phyloP scores from a whole-genome alignment of 1,140 invertebrate species.

The Drosophila baimaii region DNA sequence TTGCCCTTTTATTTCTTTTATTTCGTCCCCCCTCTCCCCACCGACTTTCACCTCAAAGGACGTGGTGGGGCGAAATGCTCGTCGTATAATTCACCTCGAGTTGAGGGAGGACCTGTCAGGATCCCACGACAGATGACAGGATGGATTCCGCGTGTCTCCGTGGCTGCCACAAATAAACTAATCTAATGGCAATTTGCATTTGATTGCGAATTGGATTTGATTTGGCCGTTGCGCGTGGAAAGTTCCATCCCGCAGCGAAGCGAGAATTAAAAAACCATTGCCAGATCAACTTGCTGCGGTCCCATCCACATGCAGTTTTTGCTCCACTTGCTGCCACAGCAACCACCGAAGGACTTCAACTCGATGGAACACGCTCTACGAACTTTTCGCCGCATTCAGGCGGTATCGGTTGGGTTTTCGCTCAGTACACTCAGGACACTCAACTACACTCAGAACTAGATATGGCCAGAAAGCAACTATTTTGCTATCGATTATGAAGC shows the following conservation, averaged over 20 bases:
- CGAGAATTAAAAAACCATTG: slow-evolving; percentile 43
- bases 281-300: slow-evolving; percentile 64
- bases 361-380: slow-evolving; percentile 45
- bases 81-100: slow-evolving; percentile 60
- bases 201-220: slow-evolving; percentile 80
- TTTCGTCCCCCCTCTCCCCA: slow-evolving; percentile 19
- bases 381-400: slow-evolving; percentile 61
- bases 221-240: slow-evolving; percentile 62
- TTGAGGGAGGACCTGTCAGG: slow-evolving; percentile 64
- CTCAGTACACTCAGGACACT: background rate
- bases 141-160: slow-evolving; percentile 37
- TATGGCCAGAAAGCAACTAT: background rate
- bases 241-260: slow-evolving; percentile 29
- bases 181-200: slow-evolving; percentile 82
- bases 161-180: slow-evolving; percentile 72
- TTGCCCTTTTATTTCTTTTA: slow-evolving; percentile 50
- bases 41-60: slow-evolving; percentile 22
- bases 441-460: background rate
- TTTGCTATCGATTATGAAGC: background rate
- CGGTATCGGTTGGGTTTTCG: slow-evolving; percentile 26
- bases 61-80: slow-evolving; percentile 3
- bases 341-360: slow-evolving; percentile 58
- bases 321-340: slow-evolving; percentile 35
- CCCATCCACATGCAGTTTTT: slow-evolving; percentile 44
- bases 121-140: slow-evolving; percentile 63